Base-by-base conservation (phyloP, 1,140 invertebrate genomes). In the Drosophila varians region DNA sequence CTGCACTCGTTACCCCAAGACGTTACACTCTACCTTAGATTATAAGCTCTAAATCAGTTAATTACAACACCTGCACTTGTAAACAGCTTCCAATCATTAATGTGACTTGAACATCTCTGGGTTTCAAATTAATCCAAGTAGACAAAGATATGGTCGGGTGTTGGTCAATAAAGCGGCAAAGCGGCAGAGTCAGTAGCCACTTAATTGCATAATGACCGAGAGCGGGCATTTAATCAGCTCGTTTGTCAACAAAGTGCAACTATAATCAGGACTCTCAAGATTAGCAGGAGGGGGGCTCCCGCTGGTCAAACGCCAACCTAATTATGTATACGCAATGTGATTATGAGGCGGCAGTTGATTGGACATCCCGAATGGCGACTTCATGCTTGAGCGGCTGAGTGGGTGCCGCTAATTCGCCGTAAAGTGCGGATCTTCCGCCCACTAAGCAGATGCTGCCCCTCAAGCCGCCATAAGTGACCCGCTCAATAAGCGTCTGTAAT, bases 171-270 rank as follows among this genome's bases (percentile, higher is more conserved):
- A 84, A 34, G 31, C 56, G n/a, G n/a, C 28, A 28, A 19, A 55
- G 26, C 6, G 40, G 68, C 53, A 62, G 56, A 74, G 60, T 68
- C 54, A 53, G 54, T 68, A 64, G 79, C 64, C 72, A 73, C 75
- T 82, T 87, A 86, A 86, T 86, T 87, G 82, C 82, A 86, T 87
- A 86, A 86, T 86, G 77, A 82, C 61, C 68, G 62, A 82, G 76
- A 82, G 82, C 82, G 68, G 64, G 62, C 77, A 77, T 86, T 87
- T 87, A 86, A 86, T 87, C 80, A 86, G 80, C 60, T 87, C 62
- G 77, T 86, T 87, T 86, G 80, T 87, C 80, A 86, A 82, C 82
- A 80, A 84, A 84, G 82, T 80, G 76, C 80, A 87, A 87, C 62
- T 73, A 76, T 72, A 56, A 75, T 51, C 60, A 75, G 43, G 36